Conservation (phyloP, 2,888 invertebrate species). For the Plusia festucae region DNA sequence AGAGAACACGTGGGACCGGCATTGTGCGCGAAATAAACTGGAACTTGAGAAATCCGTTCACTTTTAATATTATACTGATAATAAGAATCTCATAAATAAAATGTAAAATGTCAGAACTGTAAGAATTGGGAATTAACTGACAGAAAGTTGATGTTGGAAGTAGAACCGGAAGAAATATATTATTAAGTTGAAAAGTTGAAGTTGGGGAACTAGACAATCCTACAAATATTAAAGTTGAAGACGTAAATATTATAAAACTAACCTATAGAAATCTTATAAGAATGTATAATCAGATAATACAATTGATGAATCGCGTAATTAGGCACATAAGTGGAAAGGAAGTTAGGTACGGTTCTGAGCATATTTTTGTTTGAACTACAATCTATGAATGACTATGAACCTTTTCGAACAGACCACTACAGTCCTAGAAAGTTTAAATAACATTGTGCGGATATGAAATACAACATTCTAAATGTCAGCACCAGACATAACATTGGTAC, state of each 20-base stretch:
- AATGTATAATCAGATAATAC: neutral
- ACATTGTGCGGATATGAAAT: conserved; percentile 32
- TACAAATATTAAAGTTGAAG: too few relatives aligned
- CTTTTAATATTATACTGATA: conserved; percentile 76
- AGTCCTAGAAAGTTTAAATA: conserved; percentile 49
- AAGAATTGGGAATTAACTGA: too few relatives aligned
- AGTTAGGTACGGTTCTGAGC: neutral
- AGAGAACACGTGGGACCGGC: conserved; percentile 80
- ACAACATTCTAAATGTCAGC: conserved; percentile 19
- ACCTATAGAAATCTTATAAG: neutral
- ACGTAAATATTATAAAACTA: too few relatives aligned
- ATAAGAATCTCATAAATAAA: conserved; percentile 41
- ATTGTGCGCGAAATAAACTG: conserved; percentile 83
- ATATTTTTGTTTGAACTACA: neutral
- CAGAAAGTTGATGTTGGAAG: too few relatives aligned
- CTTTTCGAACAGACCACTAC: conserved; percentile 24
- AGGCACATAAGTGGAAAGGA: neutral
- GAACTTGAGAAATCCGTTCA: conserved; percentile 84
- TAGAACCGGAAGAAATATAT: too few relatives aligned
- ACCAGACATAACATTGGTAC: neutral
- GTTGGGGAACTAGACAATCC: too few relatives aligned
- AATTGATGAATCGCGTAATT: too few relatives aligned
- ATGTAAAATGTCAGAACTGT: too few relatives aligned
- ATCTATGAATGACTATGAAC: neutral
- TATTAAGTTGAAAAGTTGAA: too few relatives aligned